Evolutionary conservation across 2,113 vertebrate species (phyloP).

Genomic region (Lycaon pictus): DNA sequence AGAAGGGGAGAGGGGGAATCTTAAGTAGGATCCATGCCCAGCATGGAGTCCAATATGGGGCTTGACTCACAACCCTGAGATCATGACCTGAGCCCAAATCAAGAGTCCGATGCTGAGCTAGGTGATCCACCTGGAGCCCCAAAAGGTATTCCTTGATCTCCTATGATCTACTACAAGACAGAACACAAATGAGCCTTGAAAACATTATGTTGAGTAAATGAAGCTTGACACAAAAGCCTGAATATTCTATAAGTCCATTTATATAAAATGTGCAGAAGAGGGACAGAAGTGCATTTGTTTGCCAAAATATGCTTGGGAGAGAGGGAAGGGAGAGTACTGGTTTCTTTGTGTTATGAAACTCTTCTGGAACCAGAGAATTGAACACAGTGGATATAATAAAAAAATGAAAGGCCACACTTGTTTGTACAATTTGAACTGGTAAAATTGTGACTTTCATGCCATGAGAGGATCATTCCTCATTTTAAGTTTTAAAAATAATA

Average conservation of each 20-base stretch:
- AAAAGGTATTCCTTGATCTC: neutral
- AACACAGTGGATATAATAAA: neutral
- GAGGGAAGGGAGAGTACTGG: neutral
- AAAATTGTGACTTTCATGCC: too few species aligned
- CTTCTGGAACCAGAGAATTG: neutral
- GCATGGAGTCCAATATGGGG: too few species aligned
- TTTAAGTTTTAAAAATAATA: too few species aligned
- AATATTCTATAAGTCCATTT: neutral
- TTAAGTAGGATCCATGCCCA: too few species aligned
- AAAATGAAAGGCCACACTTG: too few species aligned
- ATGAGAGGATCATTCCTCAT: too few species aligned
- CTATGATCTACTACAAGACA: neutral
- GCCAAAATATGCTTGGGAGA: neutral
- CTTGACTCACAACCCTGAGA: too few species aligned
- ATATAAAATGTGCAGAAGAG: neutral
- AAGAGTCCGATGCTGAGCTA: too few species aligned
- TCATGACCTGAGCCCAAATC: too few species aligned
- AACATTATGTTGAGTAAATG: neutral
- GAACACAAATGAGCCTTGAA: neutral
- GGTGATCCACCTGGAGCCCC: too few species aligned
- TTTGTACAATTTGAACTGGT: too few species aligned
- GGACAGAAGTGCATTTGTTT: neutral
- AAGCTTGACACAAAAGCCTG: neutral
- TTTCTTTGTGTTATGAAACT: neutral
- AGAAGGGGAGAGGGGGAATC: too few species aligned